Conservation (phyloP, 64 coral and sea anemone species). For the Stichodactyla mertensii region DNA sequence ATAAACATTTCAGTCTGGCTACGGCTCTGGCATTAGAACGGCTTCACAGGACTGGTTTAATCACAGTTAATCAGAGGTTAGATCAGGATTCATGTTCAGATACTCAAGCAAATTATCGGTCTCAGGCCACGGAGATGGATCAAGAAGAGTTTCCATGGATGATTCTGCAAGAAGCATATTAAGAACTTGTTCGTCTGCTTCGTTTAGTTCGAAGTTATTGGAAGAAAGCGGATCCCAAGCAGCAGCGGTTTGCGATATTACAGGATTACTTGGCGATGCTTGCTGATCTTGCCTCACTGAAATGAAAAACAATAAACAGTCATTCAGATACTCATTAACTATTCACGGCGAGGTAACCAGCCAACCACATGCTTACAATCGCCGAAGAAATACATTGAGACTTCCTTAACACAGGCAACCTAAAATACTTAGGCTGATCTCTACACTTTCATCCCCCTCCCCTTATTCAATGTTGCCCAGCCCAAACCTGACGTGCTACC, state of each 20-base stretch:
- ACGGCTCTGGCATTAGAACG: too few relatives aligned
- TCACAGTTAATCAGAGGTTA: slow-evolving; percentile 5
- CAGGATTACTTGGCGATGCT: not conserved
- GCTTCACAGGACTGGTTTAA: not conserved
- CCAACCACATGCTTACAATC: too few relatives aligned
- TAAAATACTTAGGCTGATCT: too few relatives aligned
- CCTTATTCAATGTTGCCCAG: too few relatives aligned
- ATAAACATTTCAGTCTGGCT: too few relatives aligned
- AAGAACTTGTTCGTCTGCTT: slow-evolving; percentile 49
- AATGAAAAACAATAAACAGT: not conserved
- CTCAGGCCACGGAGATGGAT: slow-evolving; percentile 18
- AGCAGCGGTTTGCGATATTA: not conserved
- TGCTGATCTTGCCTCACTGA: not conserved
- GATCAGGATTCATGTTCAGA: slow-evolving; percentile 22
- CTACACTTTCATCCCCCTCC: too few relatives aligned
- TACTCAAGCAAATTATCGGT: slow-evolving; percentile 3
- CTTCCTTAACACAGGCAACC: too few relatives aligned
- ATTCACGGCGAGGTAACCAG: too few relatives aligned
- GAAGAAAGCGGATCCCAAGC: slow-evolving; percentile 20
- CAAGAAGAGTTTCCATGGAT: slow-evolving; percentile 49
- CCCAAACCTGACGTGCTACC: too few relatives aligned
- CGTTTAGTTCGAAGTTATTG: slow-evolving; percentile 35
- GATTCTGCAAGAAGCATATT: slow-evolving; percentile 54
- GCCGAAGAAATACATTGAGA: too few relatives aligned
- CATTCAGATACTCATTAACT: not conserved